A percentile compares a stretch with the other conserved stretches of the same genome.
phyloP scores from a whole-genome alignment of 1,140 invertebrate genomes.

The Nephotettix cincticeps region DNA sequence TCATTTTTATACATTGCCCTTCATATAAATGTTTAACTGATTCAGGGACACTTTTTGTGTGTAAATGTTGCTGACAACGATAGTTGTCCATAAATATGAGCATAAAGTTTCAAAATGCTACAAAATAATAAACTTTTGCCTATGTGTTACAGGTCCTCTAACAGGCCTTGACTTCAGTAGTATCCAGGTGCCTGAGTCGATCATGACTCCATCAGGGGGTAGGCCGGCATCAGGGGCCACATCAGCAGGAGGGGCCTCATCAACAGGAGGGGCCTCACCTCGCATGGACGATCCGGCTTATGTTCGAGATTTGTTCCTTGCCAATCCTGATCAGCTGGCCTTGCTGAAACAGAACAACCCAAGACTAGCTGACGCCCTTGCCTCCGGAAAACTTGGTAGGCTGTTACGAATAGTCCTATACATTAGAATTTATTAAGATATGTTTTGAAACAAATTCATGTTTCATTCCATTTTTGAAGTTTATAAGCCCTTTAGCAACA shows the following conservation, averaged over 20 bases:
- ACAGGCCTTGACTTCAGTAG: slow-evolving; percentile 80
- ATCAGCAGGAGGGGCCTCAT: background rate
- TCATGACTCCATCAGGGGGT: background rate
- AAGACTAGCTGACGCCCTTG: slow-evolving; percentile 83
- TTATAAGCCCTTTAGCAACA: too few species aligned
- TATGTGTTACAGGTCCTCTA: slow-evolving; percentile 38
- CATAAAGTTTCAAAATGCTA: too few species aligned
- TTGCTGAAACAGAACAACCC: slow-evolving; percentile 94
- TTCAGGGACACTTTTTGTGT: too few species aligned
- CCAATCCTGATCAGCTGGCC: slow-evolving; percentile 90
- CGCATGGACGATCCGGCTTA: slow-evolving; percentile 77
- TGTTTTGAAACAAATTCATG: too few species aligned
- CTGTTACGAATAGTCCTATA: background rate
- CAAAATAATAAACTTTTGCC: too few species aligned
- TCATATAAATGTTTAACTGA: too few species aligned
- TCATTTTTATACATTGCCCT: too few species aligned
- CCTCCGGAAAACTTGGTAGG: slow-evolving; percentile 75
- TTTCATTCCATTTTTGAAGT: too few species aligned
- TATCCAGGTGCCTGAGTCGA: slow-evolving; percentile 71
- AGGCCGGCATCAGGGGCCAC: background rate
- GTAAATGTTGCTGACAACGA: too few species aligned
- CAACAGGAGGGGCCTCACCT: background rate
- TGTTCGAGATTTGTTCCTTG: slow-evolving; percentile 85
- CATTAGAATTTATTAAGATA: too few species aligned
- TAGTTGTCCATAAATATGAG: too few species aligned